phyloP scores from a whole-genome alignment of 2,888 invertebrate species.

The Podabrus alpinus region DNA sequence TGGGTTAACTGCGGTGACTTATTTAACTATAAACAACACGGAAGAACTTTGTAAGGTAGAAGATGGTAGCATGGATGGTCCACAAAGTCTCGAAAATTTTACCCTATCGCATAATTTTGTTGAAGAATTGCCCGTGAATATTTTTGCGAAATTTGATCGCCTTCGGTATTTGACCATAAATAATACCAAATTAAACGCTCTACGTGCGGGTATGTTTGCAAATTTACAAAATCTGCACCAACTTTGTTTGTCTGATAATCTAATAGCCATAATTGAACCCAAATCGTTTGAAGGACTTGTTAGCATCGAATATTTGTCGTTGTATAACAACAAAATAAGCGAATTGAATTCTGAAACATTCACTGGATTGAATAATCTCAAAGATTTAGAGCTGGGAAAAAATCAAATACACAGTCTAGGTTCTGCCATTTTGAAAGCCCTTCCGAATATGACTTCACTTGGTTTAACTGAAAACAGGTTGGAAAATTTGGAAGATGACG shows the following conservation, averaged over 20 bases:
- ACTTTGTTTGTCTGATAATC: not conserved
- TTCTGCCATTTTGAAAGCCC: not conserved
- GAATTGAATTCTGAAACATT: not conserved
- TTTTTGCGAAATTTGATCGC: not conserved
- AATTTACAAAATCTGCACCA: not conserved
- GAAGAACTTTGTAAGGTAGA: not conserved
- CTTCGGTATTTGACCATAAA: slow-evolving; percentile 3
- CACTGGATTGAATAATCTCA: slow-evolving; percentile 5
- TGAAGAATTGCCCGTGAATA: not conserved
- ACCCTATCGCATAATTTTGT: not conserved
- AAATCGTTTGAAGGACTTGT: not conserved
- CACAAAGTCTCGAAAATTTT: not conserved
- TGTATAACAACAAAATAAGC: not conserved
- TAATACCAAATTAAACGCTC: slow-evolving; percentile 5
- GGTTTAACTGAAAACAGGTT: slow-evolving; percentile 2
- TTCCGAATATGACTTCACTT: not conserved
- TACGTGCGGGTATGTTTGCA: not conserved
- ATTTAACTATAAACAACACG: not conserved
- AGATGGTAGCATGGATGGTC: not conserved
- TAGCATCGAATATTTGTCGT: not conserved
- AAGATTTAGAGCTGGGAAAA: not conserved
- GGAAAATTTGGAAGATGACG: not conserved
- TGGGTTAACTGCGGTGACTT: not conserved
- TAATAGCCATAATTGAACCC: not conserved
- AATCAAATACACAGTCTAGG: not conserved